phyloP scores from a whole-genome alignment of 2,888 invertebrate species.

The Brachynemurus nebulosus region DNA sequence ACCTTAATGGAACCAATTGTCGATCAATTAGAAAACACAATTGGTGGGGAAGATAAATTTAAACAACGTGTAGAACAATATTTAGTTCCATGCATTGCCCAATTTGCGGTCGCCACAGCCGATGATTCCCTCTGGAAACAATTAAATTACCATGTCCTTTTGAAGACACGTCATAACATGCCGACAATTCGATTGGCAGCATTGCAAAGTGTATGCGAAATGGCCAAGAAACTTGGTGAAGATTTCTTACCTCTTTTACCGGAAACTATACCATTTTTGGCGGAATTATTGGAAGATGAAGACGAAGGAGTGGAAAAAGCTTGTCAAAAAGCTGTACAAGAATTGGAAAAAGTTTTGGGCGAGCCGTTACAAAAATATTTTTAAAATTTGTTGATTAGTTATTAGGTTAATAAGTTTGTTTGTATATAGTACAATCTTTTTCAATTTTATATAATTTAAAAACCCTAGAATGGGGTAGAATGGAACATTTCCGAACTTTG shows the following conservation, averaged over 20 bases:
- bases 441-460: too few relatives aligned
- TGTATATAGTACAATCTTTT: not conserved
- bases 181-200: slow-evolving; percentile 60
- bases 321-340: slow-evolving; percentile 66
- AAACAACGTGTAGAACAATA: slow-evolving; percentile 42
- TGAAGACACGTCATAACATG: slow-evolving; percentile 70
- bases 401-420: not conserved
- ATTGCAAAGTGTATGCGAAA: slow-evolving; percentile 56
- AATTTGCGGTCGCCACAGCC: slow-evolving; percentile 66
- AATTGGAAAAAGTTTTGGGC: slow-evolving; percentile 74
- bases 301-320: slow-evolving; percentile 66
- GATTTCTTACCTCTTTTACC: slow-evolving; percentile 80
- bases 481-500: too few relatives aligned
- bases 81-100: slow-evolving; percentile 66
- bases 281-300: slow-evolving; percentile 85
- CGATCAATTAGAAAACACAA: slow-evolving; percentile 70
- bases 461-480: too few relatives aligned
- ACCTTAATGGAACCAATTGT: slow-evolving; percentile 74
- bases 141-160: slow-evolving; percentile 75
- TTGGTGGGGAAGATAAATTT: slow-evolving; percentile 46
- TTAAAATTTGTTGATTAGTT: slow-evolving; percentile 30
- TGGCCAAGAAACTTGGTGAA: slow-evolving; percentile 73
- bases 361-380: slow-evolving; percentile 85
- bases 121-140: slow-evolving; percentile 85
- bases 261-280: slow-evolving; percentile 87